Evolutionary conservation across 2,888 invertebrate species (phyloP).

Genomic region (Parelbella ahira): DNA sequence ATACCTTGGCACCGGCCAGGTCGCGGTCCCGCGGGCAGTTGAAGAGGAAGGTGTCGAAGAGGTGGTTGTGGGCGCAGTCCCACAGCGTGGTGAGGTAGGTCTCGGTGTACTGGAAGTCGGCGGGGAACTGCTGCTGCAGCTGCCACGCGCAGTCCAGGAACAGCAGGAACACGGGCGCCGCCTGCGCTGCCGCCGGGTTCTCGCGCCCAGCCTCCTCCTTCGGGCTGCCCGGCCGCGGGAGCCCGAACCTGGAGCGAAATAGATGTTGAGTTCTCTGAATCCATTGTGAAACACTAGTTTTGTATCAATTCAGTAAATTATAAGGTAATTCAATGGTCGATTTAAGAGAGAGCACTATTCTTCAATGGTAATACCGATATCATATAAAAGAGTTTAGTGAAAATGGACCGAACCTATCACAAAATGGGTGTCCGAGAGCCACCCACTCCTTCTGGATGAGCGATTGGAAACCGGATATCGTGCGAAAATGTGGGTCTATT

Average conservation of each 20-base stretch:
- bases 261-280: too few relatives aligned
- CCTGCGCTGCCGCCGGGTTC: constrained; percentile 58
- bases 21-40: constrained; percentile 90
- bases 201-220: constrained; percentile 56
- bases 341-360: too few relatives aligned
- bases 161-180: constrained; percentile 91
- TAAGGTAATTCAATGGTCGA: too few relatives aligned
- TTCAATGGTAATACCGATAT: too few relatives aligned
- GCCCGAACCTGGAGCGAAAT: constrained; percentile 85
- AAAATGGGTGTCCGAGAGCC: constrained; percentile 94
- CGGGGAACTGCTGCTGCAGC: constrained; percentile 91
- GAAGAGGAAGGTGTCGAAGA: constrained; percentile 96
- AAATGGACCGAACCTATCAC: constrained; percentile 79
- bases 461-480: constrained; percentile 92
- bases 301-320: too few relatives aligned
- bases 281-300: too few relatives aligned
- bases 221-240: constrained; percentile 80
- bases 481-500: constrained; percentile 90
- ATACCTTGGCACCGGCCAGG: constrained; percentile 82
- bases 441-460: constrained; percentile 98
- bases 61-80: constrained; percentile 92
- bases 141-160: constrained; percentile 98
- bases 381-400: too few relatives aligned
- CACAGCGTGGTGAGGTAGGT: constrained; percentile 95
- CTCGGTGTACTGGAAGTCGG: constrained; percentile 94